These are phyloP conservation scores for Aethina tumida DNA, from an alignment of 1,140 invertebrate species.

Conservation along the genomic window DNA sequence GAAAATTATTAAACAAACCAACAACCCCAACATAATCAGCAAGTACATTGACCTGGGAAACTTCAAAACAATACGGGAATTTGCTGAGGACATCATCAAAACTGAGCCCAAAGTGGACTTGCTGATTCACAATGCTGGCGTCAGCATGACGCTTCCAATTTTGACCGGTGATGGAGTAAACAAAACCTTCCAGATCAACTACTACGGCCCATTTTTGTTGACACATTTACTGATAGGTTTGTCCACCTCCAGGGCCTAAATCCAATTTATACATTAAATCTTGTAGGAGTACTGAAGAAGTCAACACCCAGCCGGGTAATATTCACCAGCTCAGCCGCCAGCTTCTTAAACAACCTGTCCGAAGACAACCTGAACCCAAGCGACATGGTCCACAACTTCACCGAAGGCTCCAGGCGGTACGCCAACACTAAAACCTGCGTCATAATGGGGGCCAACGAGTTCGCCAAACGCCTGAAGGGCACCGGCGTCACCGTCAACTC, in stretches of 20 bases:
- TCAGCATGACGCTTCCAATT: not conserved
- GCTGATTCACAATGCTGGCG: not conserved
- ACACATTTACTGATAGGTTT: not conserved
- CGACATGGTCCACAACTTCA: slow-evolving; percentile 10
- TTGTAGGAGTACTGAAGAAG: slow-evolving; percentile 7
- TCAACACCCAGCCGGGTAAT: slow-evolving; percentile 1
- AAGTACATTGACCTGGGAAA: too few relatives aligned
- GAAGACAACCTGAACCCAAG: too few relatives aligned
- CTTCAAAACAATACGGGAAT: too few relatives aligned
- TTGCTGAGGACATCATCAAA: slow-evolving; percentile 4
- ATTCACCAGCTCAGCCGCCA: slow-evolving; percentile 6
- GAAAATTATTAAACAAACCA: slow-evolving; percentile 3
- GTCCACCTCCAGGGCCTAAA: not conserved
- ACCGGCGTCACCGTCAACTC: too few relatives aligned
- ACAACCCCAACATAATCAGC: too few relatives aligned
- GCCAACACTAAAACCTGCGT: too few relatives aligned
- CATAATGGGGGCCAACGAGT: too few relatives aligned
- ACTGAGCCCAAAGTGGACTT: not conserved
- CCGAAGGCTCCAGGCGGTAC: too few relatives aligned
- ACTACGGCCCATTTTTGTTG: not conserved
- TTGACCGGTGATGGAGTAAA: not conserved
- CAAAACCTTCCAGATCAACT: not conserved
- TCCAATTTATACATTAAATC: not conserved
- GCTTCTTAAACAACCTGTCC: too few relatives aligned
- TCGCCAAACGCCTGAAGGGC: too few relatives aligned